phyloP scores from a whole-genome alignment of 1,140 invertebrate genomes.

The Drosophila lowei region DNA sequence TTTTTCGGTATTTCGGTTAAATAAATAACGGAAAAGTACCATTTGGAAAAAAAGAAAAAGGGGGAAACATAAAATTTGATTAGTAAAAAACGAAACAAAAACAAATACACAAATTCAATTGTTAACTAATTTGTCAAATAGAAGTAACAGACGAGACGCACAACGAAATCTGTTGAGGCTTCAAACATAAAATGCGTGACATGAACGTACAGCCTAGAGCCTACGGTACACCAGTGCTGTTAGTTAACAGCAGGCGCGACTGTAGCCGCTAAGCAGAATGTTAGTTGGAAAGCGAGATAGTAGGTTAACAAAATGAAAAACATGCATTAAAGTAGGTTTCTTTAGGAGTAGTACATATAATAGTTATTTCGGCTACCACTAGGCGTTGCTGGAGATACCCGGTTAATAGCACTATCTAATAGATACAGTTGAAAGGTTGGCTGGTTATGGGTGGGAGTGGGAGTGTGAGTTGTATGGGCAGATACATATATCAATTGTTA shows the following conservation, averaged over 20 bases:
- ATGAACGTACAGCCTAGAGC: slow-evolving; percentile 21
- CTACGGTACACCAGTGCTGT: slow-evolving; percentile 11
- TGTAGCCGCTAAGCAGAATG: slow-evolving; percentile 22
- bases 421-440: slow-evolving; percentile 18
- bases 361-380: slow-evolving; percentile 18
- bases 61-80: slow-evolving; percentile 79
- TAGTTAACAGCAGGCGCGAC: slow-evolving; percentile 29
- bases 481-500: slow-evolving; percentile 35
- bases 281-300: slow-evolving; percentile 21
- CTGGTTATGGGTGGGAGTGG: neutral
- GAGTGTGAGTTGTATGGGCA: slow-evolving; percentile 26
- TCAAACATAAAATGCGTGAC: slow-evolving; percentile 41
- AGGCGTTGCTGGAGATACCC: slow-evolving; percentile 21
- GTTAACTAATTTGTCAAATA: slow-evolving; percentile 12
- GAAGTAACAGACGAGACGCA: slow-evolving; percentile 23
- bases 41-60: slow-evolving; percentile 65
- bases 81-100: slow-evolving; percentile 73
- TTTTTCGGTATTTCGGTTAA: slow-evolving; percentile 15
- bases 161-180: slow-evolving; percentile 29
- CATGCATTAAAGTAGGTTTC: slow-evolving; percentile 9
- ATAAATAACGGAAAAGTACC: slow-evolving; percentile 37
- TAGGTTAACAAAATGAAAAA: slow-evolving; percentile 11
- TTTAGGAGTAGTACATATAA: neutral
- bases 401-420: slow-evolving; percentile 35
- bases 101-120: slow-evolving; percentile 54